Conservation (phyloP, 2,113 vertebrate species). For the Pogona vitticeps region DNA sequence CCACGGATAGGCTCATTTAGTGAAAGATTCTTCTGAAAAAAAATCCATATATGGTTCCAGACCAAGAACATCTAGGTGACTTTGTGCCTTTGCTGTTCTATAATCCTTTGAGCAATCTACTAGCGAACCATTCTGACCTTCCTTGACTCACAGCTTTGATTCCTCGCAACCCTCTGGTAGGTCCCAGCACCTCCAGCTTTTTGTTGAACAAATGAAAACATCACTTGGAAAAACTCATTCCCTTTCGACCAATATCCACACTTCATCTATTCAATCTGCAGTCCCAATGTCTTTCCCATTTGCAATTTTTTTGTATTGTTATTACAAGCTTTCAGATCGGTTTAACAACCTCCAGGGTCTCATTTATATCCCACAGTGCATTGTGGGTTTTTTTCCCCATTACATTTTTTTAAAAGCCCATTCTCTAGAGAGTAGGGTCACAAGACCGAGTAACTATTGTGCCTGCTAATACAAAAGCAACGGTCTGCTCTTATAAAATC, state of each 20-base stretch:
- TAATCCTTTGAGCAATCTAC: slow-evolving; percentile 44
- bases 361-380: slow-evolving; percentile 63
- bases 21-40: not conserved
- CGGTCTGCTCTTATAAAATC: slow-evolving; percentile 66
- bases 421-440: slow-evolving; percentile 63
- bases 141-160: slow-evolving; percentile 35
- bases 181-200: slow-evolving; percentile 57
- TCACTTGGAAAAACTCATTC: slow-evolving; percentile 35
- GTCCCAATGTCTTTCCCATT: slow-evolving; percentile 62
- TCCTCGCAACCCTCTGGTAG: slow-evolving; percentile 45
- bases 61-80: not conserved
- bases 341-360: slow-evolving; percentile 71
- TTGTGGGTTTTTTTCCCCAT: slow-evolving; percentile 67
- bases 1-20: not conserved
- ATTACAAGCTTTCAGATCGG: slow-evolving; percentile 66
- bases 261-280: slow-evolving; percentile 59
- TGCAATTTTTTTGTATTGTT: slow-evolving; percentile 54
- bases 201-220: slow-evolving; percentile 60
- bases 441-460: slow-evolving; percentile 68
- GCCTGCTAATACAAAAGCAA: slow-evolving; percentile 65
- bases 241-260: slow-evolving; percentile 55
- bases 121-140: slow-evolving; percentile 46
- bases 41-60: not conserved
- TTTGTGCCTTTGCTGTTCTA: slow-evolving; percentile 40
- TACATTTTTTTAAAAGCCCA: slow-evolving; percentile 68